Evolutionary conservation across 2,797 vertebrate genomes (phyloP).

Genomic region (Parotocinclus haroldoi): DNA sequence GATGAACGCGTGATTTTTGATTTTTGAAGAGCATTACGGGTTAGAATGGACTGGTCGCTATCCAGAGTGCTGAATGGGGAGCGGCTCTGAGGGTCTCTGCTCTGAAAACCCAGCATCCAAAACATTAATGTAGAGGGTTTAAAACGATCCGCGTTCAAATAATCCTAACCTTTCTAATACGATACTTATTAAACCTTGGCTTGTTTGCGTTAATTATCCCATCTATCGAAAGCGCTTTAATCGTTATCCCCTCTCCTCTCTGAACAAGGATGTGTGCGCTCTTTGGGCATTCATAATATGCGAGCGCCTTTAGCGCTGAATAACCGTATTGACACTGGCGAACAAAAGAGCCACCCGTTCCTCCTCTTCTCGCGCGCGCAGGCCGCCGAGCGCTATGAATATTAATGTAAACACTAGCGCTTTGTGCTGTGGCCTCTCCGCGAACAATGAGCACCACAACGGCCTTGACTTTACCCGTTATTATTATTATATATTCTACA

Average conservation of each 20-base stretch:
- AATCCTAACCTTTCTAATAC: background rate
- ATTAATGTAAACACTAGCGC: slow-evolving; percentile 84
- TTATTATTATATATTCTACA: background rate
- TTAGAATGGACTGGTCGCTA: slow-evolving; percentile 58
- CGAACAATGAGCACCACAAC: slow-evolving; percentile 77
- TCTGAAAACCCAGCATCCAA: background rate
- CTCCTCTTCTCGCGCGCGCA: slow-evolving; percentile 74
- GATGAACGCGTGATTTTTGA: slow-evolving; percentile 29
- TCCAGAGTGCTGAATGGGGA: slow-evolving; percentile 79
- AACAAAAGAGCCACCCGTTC: slow-evolving; percentile 86
- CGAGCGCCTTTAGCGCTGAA: slow-evolving; percentile 75
- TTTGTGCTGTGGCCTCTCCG: slow-evolving; percentile 77
- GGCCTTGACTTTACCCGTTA: slow-evolving; percentile 43
- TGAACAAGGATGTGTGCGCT: slow-evolving; percentile 57
- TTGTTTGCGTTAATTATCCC: background rate
- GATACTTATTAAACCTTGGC: background rate
- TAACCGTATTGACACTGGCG: slow-evolving; percentile 80
- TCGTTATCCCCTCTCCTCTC: slow-evolving; percentile 48
- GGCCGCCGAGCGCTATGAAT: slow-evolving; percentile 82
- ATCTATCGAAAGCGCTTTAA: slow-evolving; percentile 37
- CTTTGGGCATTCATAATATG: slow-evolving; percentile 70
- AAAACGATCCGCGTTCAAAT: background rate
- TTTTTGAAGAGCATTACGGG: slow-evolving; percentile 21
- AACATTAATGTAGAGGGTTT: background rate
- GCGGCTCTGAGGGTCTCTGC: slow-evolving; percentile 52